Base-by-base conservation (phyloP, 2,888 invertebrate genomes). In the Aphelenchoides bicaudatus region DNA sequence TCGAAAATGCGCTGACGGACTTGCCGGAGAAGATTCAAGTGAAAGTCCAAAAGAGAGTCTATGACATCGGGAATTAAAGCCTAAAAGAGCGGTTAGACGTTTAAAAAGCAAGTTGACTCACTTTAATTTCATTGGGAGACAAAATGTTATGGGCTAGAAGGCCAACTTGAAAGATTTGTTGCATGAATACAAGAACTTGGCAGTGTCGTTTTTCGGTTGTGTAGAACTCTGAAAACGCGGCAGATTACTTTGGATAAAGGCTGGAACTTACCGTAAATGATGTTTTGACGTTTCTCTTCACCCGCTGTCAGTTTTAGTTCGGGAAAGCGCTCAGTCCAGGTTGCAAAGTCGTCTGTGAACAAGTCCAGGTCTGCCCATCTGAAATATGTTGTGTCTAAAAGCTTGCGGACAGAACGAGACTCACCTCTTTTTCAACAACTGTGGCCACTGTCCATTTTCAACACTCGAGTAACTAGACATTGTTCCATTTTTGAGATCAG, bases 1-100 rank as follows among this genome's bases (percentile, higher is more conserved):
- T 65, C 65, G 34, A 53, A 37, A 19, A 66, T 63, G 10, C 75
- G 59, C 25, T 62, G 63, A 13, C 63, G 62, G 16, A 76, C 54
- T n/a, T 67, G 56, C 16, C 71, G 70, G n/a, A 75, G 62, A 0
- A 76, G 59, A 19, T 67, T 61, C n/a, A 72, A 52, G 55, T 76
- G 76, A 56, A 77, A 76, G 27, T 70, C 64, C 19, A 76, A 66
- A 48, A 76, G 66, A 5, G 71, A 63, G 56, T 76, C 76, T 27
- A 75, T 65, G 21, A 76, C 76, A 49, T 75, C 76, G 2, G 74
- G 75, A 13, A 67, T 67, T 10, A 66, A 49, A 21, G 38, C 31
- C 34, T n/a, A n/a, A n/a, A n/a, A n/a, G n/a, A n/a, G n/a, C n/a
- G n/a, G n/a, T n/a, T n/a, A n/a, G n/a, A n/a, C n/a, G n/a, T n/a